These are phyloP conservation scores for Chlorodrepanis virens DNA, from an alignment of 2,113 vertebrate species.

Conservation along the genomic window DNA sequence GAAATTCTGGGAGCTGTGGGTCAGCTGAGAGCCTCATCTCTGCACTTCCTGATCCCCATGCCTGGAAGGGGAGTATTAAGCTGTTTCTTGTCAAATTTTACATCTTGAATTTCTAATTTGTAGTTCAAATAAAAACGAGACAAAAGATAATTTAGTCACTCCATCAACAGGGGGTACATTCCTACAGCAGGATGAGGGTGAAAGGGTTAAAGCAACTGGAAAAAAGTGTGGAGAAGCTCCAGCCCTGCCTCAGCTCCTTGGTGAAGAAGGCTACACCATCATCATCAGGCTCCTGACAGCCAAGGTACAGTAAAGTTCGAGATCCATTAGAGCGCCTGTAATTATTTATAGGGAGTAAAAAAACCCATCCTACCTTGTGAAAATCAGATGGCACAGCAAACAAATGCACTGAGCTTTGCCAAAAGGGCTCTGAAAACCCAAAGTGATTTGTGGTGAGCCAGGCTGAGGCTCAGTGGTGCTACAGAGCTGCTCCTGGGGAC, in stretches of 20 bases:
- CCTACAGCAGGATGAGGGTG: background rate
- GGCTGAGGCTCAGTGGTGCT: accelerated
- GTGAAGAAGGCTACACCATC: background rate
- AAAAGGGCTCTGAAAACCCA: background rate
- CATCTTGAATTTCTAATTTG: no score
- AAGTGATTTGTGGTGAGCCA: background rate
- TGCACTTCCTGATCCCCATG: background rate
- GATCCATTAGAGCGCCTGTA: slow-evolving; percentile 63
- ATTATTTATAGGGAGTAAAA: slow-evolving; percentile 61
- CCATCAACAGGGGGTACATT: background rate
- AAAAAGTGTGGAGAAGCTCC: background rate
- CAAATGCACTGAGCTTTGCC: background rate
- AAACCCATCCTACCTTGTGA: background rate
- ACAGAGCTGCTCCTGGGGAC: background rate
- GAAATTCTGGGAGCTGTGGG: background rate
- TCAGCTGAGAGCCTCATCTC: background rate
- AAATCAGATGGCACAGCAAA: background rate
- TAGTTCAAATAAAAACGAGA: no score
- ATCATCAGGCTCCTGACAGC: slow-evolving; percentile 8
- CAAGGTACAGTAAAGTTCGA: slow-evolving; percentile 38
- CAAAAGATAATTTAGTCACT: no score
- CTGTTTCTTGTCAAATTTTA: no score
- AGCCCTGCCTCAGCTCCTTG: background rate
- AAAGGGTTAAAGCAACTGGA: background rate
- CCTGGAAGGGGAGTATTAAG: background rate